phyloP scores from a whole-genome alignment of 2,113 vertebrate species.

The Campylorhamphus procurvoides region DNA sequence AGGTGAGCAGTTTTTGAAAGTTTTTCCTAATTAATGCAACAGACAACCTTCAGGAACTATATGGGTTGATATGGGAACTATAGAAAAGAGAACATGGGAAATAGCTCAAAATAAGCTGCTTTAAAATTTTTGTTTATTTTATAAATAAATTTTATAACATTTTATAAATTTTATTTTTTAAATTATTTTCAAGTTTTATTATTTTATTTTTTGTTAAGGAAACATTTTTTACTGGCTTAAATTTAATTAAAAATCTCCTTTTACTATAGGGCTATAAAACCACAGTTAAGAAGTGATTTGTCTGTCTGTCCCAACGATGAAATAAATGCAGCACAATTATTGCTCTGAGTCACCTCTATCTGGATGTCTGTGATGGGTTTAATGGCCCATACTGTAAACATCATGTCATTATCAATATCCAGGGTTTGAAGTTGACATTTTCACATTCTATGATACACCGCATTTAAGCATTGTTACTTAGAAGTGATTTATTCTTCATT shows the following conservation, averaged over 20 bases:
- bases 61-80: not conserved
- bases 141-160: not conserved
- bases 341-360: not conserved
- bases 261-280: not conserved
- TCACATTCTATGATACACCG: not conserved
- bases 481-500: not conserved
- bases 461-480: not conserved
- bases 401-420: not conserved
- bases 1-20: not conserved
- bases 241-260: not conserved
- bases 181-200: not conserved
- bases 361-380: not conserved
- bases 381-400: not conserved
- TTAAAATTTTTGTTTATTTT: not conserved
- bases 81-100: not conserved
- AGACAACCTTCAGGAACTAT: not conserved
- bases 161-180: not conserved
- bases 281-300: not conserved
- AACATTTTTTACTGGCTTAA: not conserved
- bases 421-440: not conserved
- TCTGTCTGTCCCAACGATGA: not conserved
- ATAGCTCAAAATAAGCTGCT: not conserved
- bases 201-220: not conserved
- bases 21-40: not conserved
- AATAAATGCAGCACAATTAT: not conserved